Evolutionary conservation across 2,113 vertebrate species (phyloP), one percentile per base, ranked within the genome.

Genomic region (Sus scrofa): DNA sequence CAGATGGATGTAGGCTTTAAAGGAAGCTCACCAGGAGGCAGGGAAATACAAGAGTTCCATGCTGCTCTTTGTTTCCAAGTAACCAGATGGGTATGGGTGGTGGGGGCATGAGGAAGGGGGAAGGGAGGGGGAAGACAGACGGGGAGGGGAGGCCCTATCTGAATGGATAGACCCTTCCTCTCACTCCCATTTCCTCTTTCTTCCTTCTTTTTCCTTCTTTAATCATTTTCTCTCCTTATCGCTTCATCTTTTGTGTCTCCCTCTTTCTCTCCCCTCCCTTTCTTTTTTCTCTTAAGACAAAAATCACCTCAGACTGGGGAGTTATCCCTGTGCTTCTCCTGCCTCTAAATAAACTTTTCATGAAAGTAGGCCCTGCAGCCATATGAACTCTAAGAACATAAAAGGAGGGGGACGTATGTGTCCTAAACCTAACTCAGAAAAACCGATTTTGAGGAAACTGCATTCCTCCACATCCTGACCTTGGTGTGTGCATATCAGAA

Each of bases 401-500:
- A 27, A 39, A 74, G 1, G 56, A 32, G 2, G 27, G n/a, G 7
- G 1, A 56, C n/a, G 7, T 6, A 11, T 63, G 50, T 27, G 26
- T 44, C 67, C 67, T 54, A 1, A 68, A 37, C 67, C 67, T 54
- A 1, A 68, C 26, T 37, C 56, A 74, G 50, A 74, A 82, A 92
- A 14, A 26, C 58, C 54, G 54, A 8, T 82, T 68, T 13, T 7
- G 52, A 70, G 75, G 62, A 81, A 52, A 14, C 20, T 1, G 2
- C 24, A 6, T 50, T 85, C 97, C 96, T 97, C 93, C 88, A 68
- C 86, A 86, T 63, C 92, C 92, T 89, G 73, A 92, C 89, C 39
- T 83, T 32, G 95, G 96, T 92, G 97, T 93, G 62, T 81, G 79
- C 84, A 68, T 60, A 32, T 93, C 73, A 34, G 95, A 97, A 95